A percentile compares a stretch with the other conserved stretches of the same genome.
These are phyloP conservation scores for Excalfactoria chinensis DNA, from an alignment of 2,113 vertebrate genomes.

Conservation along the genomic window DNA sequence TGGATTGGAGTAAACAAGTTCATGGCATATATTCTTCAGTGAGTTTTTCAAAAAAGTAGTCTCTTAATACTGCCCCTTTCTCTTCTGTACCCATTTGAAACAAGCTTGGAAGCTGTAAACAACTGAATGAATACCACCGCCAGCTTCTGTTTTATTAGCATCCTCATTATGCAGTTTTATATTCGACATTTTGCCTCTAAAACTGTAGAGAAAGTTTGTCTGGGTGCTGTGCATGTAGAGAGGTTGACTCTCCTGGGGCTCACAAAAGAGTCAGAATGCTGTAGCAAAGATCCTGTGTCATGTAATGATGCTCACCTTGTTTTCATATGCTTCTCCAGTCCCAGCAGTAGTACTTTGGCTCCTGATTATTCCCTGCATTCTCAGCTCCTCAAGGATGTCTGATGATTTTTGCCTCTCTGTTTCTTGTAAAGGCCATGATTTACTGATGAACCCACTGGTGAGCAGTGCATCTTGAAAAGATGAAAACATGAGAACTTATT, in stretches of 20 bases:
- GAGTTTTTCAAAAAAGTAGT: not conserved
- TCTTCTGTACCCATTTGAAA: not conserved
- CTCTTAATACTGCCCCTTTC: not conserved
- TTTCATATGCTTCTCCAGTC: conserved; percentile 76
- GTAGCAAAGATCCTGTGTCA: not conserved
- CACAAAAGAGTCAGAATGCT: not conserved
- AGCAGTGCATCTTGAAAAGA: conserved; percentile 4
- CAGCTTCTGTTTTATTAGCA: not conserved
- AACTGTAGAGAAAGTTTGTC: not conserved
- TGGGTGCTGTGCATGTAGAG: not conserved
- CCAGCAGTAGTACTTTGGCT: conserved; percentile 56
- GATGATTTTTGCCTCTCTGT: conserved; percentile 77
- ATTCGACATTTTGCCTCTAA: not conserved
- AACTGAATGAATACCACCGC: not conserved
- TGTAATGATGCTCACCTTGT: conserved; percentile 73
- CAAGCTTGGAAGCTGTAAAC: not conserved
- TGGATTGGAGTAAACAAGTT: not conserved
- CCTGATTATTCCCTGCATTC: conserved; percentile 85
- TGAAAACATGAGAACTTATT: not conserved
- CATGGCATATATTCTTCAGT: not conserved
- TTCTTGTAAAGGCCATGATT: conserved; percentile 13
- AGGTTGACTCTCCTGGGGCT: not conserved
- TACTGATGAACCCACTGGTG: conserved; percentile 49
- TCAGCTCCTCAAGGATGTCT: conserved; percentile 87
- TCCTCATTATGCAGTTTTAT: not conserved